A percentile compares a stretch with the other conserved stretches of the same genome.
These are phyloP conservation scores for Cryptus viduatorius DNA, from an alignment of 2,888 invertebrate species.

Conservation along the genomic window DNA sequence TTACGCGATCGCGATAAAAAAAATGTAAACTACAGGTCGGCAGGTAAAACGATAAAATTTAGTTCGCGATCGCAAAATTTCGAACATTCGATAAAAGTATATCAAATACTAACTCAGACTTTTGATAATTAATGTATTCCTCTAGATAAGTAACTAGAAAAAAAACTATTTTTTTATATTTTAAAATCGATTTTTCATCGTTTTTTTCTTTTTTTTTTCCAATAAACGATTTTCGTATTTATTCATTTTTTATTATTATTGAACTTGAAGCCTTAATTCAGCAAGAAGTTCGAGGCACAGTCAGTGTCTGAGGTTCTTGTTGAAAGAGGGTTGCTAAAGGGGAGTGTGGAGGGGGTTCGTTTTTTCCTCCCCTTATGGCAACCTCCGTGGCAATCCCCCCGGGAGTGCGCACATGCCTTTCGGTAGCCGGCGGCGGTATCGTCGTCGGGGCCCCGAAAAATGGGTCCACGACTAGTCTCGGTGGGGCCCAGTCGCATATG, in stretches of 20 bases:
- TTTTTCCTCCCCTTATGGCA: conserved; percentile 53
- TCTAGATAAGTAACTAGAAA: too few species aligned
- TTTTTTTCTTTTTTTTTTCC: neutral
- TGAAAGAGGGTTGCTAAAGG: conserved; percentile 42
- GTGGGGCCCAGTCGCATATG: conserved; percentile 84
- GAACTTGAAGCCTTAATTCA: conserved; percentile 4
- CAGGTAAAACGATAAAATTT: neutral
- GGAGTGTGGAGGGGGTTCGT: conserved; percentile 10
- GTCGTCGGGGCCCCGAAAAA: conserved; percentile 76
- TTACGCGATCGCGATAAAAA: neutral
- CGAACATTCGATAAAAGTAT: neutral
- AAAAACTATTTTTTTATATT: too few species aligned
- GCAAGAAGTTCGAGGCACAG: conserved; percentile 20
- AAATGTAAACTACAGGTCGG: neutral
- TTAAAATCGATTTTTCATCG: neutral
- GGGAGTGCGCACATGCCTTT: conserved; percentile 78
- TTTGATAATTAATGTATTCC: too few species aligned
- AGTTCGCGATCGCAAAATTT: neutral
- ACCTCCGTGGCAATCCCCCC: conserved; percentile 60
- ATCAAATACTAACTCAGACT: too few species aligned
- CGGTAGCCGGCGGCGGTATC: conserved; percentile 69
- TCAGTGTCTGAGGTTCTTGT: conserved; percentile 26
- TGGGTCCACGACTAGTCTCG: conserved; percentile 84
- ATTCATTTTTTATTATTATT: neutral
- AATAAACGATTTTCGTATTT: neutral